Evolutionary conservation across 2,888 invertebrate species (phyloP).

Genomic region (Camponotus fellah): DNA sequence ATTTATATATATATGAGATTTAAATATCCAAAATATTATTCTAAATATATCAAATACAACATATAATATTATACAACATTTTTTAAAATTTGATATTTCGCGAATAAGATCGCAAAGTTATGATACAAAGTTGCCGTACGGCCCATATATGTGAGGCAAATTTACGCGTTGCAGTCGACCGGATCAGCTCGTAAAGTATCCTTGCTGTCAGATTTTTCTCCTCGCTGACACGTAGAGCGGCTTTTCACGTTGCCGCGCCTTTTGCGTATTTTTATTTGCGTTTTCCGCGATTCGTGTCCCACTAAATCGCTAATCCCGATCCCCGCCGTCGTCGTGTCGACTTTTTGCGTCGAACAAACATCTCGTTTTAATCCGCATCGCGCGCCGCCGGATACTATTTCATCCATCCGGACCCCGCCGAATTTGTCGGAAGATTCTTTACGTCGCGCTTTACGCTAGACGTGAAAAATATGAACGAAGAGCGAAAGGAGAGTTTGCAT

Average conservation of each 20-base stretch:
- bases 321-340: conserved; percentile 27
- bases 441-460: not conserved
- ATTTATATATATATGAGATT: too few species aligned
- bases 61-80: not conserved
- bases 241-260: conserved; percentile 41
- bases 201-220: conserved; percentile 43
- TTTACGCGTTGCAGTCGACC: conserved; percentile 7
- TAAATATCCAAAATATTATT: not conserved
- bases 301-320: conserved; percentile 62
- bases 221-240: conserved; percentile 29
- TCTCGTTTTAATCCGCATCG: conserved; percentile 50
- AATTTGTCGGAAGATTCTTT: conserved; percentile 37
- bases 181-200: conserved; percentile 55
- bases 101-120: conserved; percentile 26
- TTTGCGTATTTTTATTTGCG: conserved; percentile 56
- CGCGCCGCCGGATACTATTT: conserved; percentile 27
- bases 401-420: conserved; percentile 15
- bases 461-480: conserved; percentile 25
- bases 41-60: not conserved
- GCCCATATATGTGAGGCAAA: not conserved
- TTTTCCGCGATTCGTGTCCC: conserved; percentile 55
- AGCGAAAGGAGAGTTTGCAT: conserved; percentile 7
- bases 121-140: conserved; percentile 1
- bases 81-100: not conserved
- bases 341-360: conserved; percentile 41